Evolutionary conservation across 2,888 invertebrate genomes (phyloP).

Genomic region (Pseudococcus longispinus): DNA sequence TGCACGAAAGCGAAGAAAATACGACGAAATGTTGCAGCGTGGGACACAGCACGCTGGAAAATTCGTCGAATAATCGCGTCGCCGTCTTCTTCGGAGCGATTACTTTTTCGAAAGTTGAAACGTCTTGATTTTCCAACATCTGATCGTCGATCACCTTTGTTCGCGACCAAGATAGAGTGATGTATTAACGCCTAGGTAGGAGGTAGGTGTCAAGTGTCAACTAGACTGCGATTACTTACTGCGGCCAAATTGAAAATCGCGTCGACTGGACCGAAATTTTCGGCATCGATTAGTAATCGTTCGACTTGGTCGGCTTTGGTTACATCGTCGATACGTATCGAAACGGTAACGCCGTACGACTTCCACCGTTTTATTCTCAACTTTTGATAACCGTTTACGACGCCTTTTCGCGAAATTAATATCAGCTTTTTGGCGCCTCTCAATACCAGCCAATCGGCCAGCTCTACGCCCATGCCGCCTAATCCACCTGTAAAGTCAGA

Average conservation of each 20-base stretch:
- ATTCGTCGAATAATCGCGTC: slow-evolving; percentile 76
- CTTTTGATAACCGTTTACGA: slow-evolving; percentile 47
- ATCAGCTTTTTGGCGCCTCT: slow-evolving; percentile 35
- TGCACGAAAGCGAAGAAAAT: slow-evolving; percentile 90
- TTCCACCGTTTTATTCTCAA: slow-evolving; percentile 49
- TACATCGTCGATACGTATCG: slow-evolving; percentile 39
- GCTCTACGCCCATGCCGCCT: slow-evolving; percentile 55
- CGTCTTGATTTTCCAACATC: slow-evolving; percentile 77
- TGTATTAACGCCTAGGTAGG: too few relatives aligned
- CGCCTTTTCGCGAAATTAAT: slow-evolving; percentile 23
- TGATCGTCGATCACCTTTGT: slow-evolving; percentile 63
- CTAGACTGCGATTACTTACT: too few relatives aligned
- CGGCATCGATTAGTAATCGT: not conserved
- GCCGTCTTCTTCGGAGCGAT: slow-evolving; percentile 80
- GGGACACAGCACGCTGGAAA: slow-evolving; percentile 69
- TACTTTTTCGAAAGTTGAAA: slow-evolving; percentile 72
- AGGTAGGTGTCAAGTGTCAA: too few relatives aligned
- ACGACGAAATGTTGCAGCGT: slow-evolving; percentile 77
- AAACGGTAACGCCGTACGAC: not conserved
- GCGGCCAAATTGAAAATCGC: slow-evolving; percentile 54
- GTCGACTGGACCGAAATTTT: slow-evolving; percentile 40
- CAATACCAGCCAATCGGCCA: slow-evolving; percentile 54
- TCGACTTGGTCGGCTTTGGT: slow-evolving; percentile 17
- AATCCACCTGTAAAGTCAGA: slow-evolving; percentile 41
- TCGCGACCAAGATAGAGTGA: not conserved